Evolutionary conservation across 2,113 vertebrate genomes (phyloP).

Genomic region (Eolophus roseicapilla): DNA sequence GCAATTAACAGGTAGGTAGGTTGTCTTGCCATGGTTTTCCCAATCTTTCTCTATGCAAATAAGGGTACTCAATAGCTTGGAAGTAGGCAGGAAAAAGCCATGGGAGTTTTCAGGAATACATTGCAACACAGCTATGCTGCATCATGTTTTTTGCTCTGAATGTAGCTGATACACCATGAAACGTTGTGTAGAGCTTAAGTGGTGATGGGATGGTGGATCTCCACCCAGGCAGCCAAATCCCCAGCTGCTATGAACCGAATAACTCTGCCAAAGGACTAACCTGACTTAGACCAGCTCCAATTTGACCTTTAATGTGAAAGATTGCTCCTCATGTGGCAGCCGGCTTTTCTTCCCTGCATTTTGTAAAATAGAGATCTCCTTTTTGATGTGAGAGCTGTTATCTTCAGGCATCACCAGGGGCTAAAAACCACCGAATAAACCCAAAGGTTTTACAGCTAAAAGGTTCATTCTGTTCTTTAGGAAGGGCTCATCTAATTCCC

Average conservation of each 20-base stretch:
- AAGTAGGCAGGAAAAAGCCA: neutral
- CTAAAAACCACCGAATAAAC: neutral
- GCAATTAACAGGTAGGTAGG: neutral
- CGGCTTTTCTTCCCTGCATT: neutral
- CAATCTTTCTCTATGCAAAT: neutral
- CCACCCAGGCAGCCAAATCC: neutral
- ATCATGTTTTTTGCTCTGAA: neutral
- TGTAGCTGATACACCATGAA: neutral
- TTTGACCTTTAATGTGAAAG: neutral
- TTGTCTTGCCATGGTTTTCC: neutral
- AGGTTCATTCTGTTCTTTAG: neutral
- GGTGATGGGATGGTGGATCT: neutral
- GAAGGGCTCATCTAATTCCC: neutral
- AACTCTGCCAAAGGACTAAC: neutral
- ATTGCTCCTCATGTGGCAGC: neutral
- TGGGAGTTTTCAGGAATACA: neutral
- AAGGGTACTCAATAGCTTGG: neutral
- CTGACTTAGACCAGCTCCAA: too few species aligned
- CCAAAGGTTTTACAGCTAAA: neutral
- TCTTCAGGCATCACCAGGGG: neutral
- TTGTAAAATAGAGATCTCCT: neutral
- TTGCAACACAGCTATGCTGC: fast-evolving
- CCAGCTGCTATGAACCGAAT: neutral
- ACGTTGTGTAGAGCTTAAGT: neutral
- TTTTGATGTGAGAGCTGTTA: neutral